Base-by-base conservation (phyloP, 2,888 invertebrate species). In the Nomada hirtipes region DNA sequence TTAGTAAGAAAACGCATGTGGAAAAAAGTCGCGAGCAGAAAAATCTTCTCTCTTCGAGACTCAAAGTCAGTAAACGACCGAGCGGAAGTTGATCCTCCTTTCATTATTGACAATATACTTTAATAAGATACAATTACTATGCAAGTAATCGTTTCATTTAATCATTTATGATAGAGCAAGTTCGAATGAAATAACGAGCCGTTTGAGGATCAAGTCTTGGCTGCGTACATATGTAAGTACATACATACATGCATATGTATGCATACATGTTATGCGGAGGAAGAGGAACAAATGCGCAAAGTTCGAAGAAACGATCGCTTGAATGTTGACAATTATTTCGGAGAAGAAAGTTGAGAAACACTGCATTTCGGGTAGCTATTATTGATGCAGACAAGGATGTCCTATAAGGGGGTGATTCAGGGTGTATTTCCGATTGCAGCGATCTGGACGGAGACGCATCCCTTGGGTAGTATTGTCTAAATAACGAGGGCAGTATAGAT, bases 381-480 rank as follows among this genome's bases (percentile, higher is more conserved):
- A 89, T 89, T 86, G 89, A 90, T 90, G 90, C 86, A 79, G 87
- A 87, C 76, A 82, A 89, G 86, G 86, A 86, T 79, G 85, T 84
- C 74, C 69, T 74, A 76, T 64, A 75, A 83, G 83, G 84, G 87
- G 84, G 79, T 83, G 85, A 83, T 81, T 85, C 80, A 82, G 88
- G 88, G 88, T 88, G 87, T 83, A 79, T 85, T 88, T 88, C 86
- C 81, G 84, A 88, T 87, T 79, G 74, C 74, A 72, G 57, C 85
- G 90, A 86, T 80, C 75, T 77, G 73, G 78, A 70, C 57, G 20
- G 26, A 70, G 69, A 50, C 64, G 52, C 60, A 73, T 75, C 75
- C 72, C 71, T 76, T 52, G 69, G 23, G 18, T 26, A 44, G 52
- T 55, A 71, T 64, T 65, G 44, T 72, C 63, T 59, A 70, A 79